Conservation (phyloP, 2,888 invertebrate species). For the Megaustenia siamemsis region DNA sequence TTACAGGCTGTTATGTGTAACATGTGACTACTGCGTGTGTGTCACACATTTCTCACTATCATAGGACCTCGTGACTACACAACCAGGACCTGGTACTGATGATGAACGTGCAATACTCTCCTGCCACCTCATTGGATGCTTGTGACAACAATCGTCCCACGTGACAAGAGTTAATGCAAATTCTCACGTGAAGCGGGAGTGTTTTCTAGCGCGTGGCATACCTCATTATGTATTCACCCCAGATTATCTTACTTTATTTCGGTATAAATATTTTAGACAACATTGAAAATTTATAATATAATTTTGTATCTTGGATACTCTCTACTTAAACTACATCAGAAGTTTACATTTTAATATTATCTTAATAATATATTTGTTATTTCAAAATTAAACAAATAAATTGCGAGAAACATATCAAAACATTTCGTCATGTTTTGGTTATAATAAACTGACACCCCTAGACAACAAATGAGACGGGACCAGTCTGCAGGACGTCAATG, state of each 20-base stretch:
- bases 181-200: slow-evolving; percentile 27
- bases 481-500: slow-evolving; percentile 47
- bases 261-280: slow-evolving; percentile 38
- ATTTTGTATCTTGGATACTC: too few species aligned
- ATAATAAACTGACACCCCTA: slow-evolving; percentile 29
- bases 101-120: slow-evolving; percentile 19
- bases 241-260: neutral
- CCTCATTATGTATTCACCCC: neutral
- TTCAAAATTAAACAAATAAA: neutral
- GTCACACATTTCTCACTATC: neutral
- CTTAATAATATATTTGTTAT: neutral
- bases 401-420: slow-evolving; percentile 9
- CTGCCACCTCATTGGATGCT: slow-evolving; percentile 21
- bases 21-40: too few species aligned
- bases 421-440: neutral
- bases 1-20: too few species aligned
- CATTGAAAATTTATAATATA: slow-evolving; percentile 29
- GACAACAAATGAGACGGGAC: neutral
- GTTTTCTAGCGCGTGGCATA: slow-evolving; percentile 42
- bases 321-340: too few species aligned
- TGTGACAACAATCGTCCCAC: neutral
- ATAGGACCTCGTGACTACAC: neutral
- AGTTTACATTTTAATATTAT: slow-evolving; percentile 1
- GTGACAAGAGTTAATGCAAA: neutral
- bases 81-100: neutral